A percentile compares a stretch with the other conserved stretches of the same genome.
Evolutionary conservation across 2,113 vertebrate genomes (phyloP).

Genomic region (Nettapus auritus): DNA sequence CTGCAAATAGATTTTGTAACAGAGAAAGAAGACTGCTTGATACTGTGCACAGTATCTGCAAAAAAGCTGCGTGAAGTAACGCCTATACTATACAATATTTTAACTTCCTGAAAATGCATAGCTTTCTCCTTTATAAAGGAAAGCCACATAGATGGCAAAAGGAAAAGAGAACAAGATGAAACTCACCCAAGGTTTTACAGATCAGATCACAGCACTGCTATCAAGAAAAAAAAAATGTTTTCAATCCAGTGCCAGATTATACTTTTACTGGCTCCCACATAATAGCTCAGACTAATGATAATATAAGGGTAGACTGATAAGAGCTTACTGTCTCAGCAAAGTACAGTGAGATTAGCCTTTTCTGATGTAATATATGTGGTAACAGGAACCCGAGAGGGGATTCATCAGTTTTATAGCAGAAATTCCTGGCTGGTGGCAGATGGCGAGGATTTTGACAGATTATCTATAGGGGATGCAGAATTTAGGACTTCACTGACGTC

Average conservation of each 20-base stretch:
- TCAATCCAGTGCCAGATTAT: neutral
- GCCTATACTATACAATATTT: neutral
- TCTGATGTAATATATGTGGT: neutral
- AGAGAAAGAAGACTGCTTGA: neutral
- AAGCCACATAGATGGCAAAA: neutral
- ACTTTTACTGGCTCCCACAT: neutral
- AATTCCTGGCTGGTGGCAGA: neutral
- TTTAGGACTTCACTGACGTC: neutral
- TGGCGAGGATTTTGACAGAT: neutral
- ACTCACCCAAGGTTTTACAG: neutral
- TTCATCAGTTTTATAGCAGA: neutral
- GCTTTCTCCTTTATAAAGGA: neutral
- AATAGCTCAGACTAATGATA: neutral
- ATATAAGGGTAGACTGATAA: neutral
- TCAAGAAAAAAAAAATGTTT: neutral
- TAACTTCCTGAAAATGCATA: fast-evolving
- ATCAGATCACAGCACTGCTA: neutral
- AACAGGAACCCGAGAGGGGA: neutral
- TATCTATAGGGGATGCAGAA: neutral
- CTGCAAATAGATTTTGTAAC: constrained; percentile 58
- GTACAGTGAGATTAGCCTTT: neutral
- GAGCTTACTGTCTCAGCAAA: neutral
- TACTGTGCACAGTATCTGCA: neutral
- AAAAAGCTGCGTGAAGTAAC: neutral
- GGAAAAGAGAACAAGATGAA: neutral